A percentile compares a stretch with the other conserved stretches of the same genome.
Evolutionary conservation across 2,888 invertebrate genomes (phyloP).

Genomic region (Drosophila ustulata): DNA sequence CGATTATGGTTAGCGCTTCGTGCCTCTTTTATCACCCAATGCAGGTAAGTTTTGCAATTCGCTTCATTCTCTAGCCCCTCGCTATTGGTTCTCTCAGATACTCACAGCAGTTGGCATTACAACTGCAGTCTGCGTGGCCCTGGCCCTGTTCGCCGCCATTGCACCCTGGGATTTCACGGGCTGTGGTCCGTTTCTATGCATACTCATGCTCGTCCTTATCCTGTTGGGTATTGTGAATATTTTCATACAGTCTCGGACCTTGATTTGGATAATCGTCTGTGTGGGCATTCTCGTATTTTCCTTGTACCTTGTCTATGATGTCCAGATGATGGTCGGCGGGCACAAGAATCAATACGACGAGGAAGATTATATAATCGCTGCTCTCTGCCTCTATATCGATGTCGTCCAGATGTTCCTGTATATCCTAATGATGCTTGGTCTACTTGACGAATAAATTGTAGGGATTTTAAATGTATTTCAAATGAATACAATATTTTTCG

Average conservation of each 20-base stretch:
- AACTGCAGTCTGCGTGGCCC: background rate
- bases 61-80: background rate
- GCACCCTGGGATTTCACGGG: conserved; percentile 64
- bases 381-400: conserved; percentile 55
- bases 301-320: conserved; percentile 41
- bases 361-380: conserved; percentile 63
- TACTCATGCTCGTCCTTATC: background rate
- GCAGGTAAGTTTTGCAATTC: conserved; percentile 12
- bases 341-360: conserved; percentile 31
- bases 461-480: background rate
- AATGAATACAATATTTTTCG: no score
- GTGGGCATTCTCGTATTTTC: conserved; percentile 22
- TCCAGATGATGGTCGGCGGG: conserved; percentile 55
- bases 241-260: background rate
- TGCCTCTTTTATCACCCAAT: background rate
- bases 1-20: background rate
- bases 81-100: conserved; percentile 34
- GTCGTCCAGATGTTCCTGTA: conserved; percentile 41
- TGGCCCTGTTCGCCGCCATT: conserved; percentile 49
- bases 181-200: conserved; percentile 32
- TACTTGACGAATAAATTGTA: conserved; percentile 25
- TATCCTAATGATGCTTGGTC: conserved; percentile 44
- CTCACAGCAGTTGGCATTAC: conserved; percentile 41
- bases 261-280: conserved; percentile 2
- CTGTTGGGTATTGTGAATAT: background rate